Evolutionary conservation across 2,113 vertebrate species (phyloP), one percentile per base, ranked within the genome.

Genomic region (Alaudala cheleensis): DNA sequence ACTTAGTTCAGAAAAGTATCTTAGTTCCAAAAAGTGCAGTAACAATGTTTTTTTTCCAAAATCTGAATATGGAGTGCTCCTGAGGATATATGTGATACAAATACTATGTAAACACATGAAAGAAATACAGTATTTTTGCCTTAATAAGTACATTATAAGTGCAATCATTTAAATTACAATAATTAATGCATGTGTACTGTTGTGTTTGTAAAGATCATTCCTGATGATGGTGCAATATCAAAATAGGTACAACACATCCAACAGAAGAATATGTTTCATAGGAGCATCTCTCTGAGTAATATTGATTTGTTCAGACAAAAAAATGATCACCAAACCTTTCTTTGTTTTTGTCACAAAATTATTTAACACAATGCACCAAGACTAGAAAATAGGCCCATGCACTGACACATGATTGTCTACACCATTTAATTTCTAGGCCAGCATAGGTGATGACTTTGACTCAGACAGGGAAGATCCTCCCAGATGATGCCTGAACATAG

Each of bases 361-460:
- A 54, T 70, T 51, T 62, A 82, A 14, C 20, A 34, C 45, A 65
- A 44, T 44, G 44, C 24, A 61, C 2, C 11, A 26, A 70, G 20
- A 77, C 17, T 7, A 61, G 50, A 72, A 54, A 54, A 82, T 22
- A 5, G 2, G 4, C 6, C 11, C 28, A 37, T 0, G 0, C 2
- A 11, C 6, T 66, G 16, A 24, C 7, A 61, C 4, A 42, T 18
- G 16, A 22, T 5, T 64, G 24, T 23, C 26, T 50, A 39, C 5
- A 58, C 3, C 5, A 26, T 45, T 66, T 47, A 33, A 51, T 60
- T 50, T 47, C 37, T 72, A 77, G 16, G 29, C 9, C 24, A 69
- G 29, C 24, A 56, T 1, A 10, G 33, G 9, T 33, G 14, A 12
- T 39, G 18, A 86, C 50, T 91, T 81, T 65, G 10, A 28, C 29